Evolutionary conservation across 1,140 invertebrate species (phyloP).

Genomic region (Chironomus striatipennis): DNA sequence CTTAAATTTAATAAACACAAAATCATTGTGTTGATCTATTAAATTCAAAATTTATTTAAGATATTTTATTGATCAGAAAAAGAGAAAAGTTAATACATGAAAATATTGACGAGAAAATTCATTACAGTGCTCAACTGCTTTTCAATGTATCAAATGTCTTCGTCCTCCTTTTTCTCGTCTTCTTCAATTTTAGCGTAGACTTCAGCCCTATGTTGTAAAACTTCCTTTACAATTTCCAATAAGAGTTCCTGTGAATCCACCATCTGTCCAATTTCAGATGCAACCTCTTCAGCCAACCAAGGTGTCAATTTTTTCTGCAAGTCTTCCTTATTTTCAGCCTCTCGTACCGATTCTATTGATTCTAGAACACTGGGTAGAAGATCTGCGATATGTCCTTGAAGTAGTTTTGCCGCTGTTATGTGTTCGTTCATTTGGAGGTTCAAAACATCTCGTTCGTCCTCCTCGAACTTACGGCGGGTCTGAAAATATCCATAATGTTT

Average conservation of each 20-base stretch:
- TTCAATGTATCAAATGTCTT: slow-evolving; percentile 27
- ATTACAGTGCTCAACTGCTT: neutral
- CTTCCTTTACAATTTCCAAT: slow-evolving; percentile 66
- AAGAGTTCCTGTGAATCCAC: slow-evolving; percentile 69
- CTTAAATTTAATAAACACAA: too few relatives aligned
- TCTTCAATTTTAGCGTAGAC: slow-evolving; percentile 45
- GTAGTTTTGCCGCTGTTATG: slow-evolving; percentile 68
- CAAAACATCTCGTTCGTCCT: slow-evolving; percentile 35
- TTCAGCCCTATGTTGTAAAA: slow-evolving; percentile 59
- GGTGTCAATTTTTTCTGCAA: slow-evolving; percentile 74
- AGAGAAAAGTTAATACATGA: slow-evolving; percentile 12
- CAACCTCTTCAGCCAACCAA: slow-evolving; percentile 78
- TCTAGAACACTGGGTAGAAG: slow-evolving; percentile 75
- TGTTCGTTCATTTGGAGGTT: slow-evolving; percentile 50
- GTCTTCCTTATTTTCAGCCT: slow-evolving; percentile 43
- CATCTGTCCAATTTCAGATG: slow-evolving; percentile 65
- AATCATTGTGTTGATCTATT: too few relatives aligned
- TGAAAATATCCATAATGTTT: neutral
- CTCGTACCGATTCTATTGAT: slow-evolving; percentile 46
- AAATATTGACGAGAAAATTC: slow-evolving; percentile 7
- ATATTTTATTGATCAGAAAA: too few relatives aligned
- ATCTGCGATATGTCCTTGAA: slow-evolving; percentile 75
- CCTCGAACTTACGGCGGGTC: slow-evolving; percentile 33
- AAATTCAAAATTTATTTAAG: too few relatives aligned
- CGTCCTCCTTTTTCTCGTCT: slow-evolving; percentile 32